phyloP scores from a whole-genome alignment of 2,113 vertebrate genomes.

The Baryphthengus martii region DNA sequence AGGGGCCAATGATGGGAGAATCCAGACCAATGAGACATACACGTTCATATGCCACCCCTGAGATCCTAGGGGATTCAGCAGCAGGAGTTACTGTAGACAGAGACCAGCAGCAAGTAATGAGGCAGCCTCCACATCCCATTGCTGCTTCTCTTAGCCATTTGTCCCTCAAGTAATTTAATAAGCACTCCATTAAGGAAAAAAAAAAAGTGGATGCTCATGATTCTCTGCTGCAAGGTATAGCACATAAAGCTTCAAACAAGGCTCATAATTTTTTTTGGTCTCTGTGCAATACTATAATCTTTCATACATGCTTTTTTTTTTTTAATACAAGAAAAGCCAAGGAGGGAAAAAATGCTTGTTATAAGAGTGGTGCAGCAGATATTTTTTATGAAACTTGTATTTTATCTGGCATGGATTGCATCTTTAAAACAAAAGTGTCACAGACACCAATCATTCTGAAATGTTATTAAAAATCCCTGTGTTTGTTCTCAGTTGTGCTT shows the following conservation, averaged over 20 bases:
- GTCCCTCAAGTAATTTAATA: neutral
- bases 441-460: neutral
- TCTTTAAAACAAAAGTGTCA: conserved; percentile 5
- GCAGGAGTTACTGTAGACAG: neutral
- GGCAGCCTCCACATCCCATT: neutral
- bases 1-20: neutral
- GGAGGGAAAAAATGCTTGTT: neutral
- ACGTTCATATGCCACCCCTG: neutral
- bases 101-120: neutral
- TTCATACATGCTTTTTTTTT: neutral
- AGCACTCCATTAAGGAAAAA: neutral
- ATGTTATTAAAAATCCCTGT: neutral
- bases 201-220: neutral
- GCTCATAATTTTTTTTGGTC: neutral
- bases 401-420: neutral
- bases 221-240: neutral
- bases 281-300: neutral
- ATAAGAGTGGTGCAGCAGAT: neutral
- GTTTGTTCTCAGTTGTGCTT: neutral
- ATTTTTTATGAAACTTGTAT: neutral
- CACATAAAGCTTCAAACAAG: neutral
- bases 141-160: neutral
- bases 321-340: neutral
- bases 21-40: accelerated
- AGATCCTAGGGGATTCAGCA: neutral